These are phyloP conservation scores for Lophochroa leadbeateri DNA, from an alignment of 2,113 vertebrate genomes.

Conservation along the genomic window DNA sequence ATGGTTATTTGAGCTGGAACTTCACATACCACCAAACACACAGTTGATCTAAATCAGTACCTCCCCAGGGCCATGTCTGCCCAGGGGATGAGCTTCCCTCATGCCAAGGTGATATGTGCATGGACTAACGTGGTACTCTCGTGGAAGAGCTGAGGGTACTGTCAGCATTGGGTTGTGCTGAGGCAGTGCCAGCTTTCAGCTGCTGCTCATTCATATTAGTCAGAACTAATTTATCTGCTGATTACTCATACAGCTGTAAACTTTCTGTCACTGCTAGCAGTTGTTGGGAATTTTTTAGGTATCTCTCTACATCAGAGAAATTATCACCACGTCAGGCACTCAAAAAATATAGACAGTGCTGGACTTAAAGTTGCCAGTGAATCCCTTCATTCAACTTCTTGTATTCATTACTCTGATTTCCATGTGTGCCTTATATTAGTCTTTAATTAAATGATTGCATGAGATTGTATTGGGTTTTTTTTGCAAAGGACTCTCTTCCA, in stretches of 20 bases:
- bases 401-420: not conserved
- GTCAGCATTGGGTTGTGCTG: not conserved
- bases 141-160: not conserved
- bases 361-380: not conserved
- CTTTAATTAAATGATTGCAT: not conserved
- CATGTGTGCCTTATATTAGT: not conserved
- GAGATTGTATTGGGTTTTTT: not conserved
- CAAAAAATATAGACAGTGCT: not conserved
- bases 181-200: not conserved
- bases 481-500: not conserved
- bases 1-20: not conserved
- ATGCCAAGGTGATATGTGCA: rapidly evolving
- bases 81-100: not conserved
- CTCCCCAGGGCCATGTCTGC: not conserved
- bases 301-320: not conserved
- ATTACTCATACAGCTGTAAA: not conserved
- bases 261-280: not conserved
- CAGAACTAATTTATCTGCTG: not conserved
- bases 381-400: not conserved
- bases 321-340: not conserved
- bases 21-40: not conserved
- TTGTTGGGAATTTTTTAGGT: not conserved
- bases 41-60: not conserved
- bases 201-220: slow-evolving; percentile 2
- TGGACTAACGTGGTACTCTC: not conserved